Evolutionary conservation across 2,113 vertebrate species (phyloP).

Genomic region (Lasiurus borealis): DNA sequence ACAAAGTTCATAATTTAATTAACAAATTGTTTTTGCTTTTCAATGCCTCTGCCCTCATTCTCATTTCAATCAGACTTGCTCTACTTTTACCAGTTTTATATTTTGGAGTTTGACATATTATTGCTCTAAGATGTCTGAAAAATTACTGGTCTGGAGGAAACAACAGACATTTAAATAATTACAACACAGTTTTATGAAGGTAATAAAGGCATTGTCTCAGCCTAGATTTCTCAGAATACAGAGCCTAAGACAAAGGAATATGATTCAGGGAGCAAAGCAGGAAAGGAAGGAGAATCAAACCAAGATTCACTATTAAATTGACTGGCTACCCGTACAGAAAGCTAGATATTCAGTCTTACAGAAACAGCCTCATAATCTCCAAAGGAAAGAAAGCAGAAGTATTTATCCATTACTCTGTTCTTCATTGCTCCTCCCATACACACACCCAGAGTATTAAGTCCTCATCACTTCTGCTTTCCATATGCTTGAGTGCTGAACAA

Average conservation of each 20-base stretch:
- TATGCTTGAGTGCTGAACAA: background rate
- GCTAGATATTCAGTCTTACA: background rate
- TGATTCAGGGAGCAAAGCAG: background rate
- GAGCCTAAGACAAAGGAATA: background rate
- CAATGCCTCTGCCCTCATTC: background rate
- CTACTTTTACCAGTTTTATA: constrained; percentile 31
- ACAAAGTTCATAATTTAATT: constrained; percentile 12
- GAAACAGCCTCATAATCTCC: background rate
- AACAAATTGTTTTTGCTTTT: constrained; percentile 30
- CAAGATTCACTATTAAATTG: background rate
- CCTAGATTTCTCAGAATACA: background rate
- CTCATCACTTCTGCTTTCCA: background rate
- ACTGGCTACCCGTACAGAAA: background rate
- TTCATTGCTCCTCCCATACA: background rate
- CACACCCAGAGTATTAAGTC: background rate
- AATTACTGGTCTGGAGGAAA: background rate
- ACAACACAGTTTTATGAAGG: background rate
- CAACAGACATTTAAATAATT: constrained; percentile 24
- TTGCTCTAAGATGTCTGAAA: constrained; percentile 22
- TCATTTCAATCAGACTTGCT: constrained; percentile 25
- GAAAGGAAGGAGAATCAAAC: background rate
- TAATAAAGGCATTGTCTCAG: background rate
- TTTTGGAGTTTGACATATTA: background rate
- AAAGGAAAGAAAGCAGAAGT: background rate
- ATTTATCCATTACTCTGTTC: background rate